phyloP scores from a whole-genome alignment of 1,140 invertebrate genomes.

The Euwallacea fornicatus region DNA sequence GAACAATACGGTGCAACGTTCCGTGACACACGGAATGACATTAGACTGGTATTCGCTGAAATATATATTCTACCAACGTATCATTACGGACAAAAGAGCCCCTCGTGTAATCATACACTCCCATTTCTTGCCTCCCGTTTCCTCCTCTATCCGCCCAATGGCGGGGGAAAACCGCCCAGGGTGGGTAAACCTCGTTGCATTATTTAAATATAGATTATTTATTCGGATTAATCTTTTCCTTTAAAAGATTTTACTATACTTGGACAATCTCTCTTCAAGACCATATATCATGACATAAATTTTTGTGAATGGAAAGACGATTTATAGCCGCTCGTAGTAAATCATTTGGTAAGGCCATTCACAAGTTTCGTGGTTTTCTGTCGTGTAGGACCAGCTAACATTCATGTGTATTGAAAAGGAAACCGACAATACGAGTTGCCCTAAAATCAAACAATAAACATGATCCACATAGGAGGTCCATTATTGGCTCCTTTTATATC shows the following conservation, averaged over 20 bases:
- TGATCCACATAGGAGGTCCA: slow-evolving; percentile 21
- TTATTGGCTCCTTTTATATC: slow-evolving; percentile 14
- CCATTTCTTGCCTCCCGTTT: slow-evolving; percentile 21
- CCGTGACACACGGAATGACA: slow-evolving; percentile 15
- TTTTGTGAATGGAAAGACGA: slow-evolving; percentile 17
- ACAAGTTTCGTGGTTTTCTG: slow-evolving; percentile 30
- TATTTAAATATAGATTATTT: slow-evolving; percentile 10
- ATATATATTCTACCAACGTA: slow-evolving; percentile 9
- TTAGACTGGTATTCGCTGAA: slow-evolving; percentile 9
- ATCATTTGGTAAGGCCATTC: slow-evolving; percentile 17
- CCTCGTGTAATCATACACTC: slow-evolving; percentile 13
- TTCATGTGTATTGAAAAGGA: slow-evolving; percentile 16
- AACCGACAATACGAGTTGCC: slow-evolving; percentile 17
- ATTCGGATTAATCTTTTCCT: neutral
- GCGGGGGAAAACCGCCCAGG: slow-evolving; percentile 29
- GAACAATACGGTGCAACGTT: neutral
- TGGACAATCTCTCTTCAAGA: too few relatives aligned
- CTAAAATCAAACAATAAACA: slow-evolving; percentile 27
- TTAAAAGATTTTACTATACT: too few relatives aligned
- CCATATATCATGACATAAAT: neutral
- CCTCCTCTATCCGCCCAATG: slow-evolving; percentile 31
- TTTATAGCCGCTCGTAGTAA: slow-evolving; percentile 6
- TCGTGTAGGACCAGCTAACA: slow-evolving; percentile 22
- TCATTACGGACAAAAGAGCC: slow-evolving; percentile 16
- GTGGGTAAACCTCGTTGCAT: slow-evolving; percentile 2